These are phyloP conservation scores for Trematomus loennbergii DNA, from an alignment of 2,113 vertebrate genomes.

Conservation along the genomic window DNA sequence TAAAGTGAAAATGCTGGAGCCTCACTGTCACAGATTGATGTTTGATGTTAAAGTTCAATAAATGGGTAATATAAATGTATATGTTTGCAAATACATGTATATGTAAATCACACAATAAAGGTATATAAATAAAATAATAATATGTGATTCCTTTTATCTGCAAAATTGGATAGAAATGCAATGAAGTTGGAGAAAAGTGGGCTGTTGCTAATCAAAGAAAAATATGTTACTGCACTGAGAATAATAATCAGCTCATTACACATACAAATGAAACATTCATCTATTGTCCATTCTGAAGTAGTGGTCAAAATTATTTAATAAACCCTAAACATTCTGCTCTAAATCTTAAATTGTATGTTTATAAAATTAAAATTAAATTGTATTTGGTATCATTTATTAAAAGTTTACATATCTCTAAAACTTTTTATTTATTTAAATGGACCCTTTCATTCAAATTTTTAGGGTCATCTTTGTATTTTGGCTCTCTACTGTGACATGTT, in stretches of 20 bases:
- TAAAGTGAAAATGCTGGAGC: background rate
- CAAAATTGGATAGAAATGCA: too few species aligned
- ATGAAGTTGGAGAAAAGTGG: too few species aligned
- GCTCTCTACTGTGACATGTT: too few species aligned
- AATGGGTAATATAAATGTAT: background rate
- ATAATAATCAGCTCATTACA: background rate
- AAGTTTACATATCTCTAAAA: too few species aligned
- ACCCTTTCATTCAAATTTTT: too few species aligned
- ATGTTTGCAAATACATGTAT: background rate
- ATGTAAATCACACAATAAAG: background rate
- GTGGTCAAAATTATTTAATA: background rate
- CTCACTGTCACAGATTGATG: conserved; percentile 4
- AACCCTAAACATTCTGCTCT: background rate
- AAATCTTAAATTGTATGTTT: too few species aligned
- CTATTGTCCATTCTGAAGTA: background rate
- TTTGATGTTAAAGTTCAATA: background rate
- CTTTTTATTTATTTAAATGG: too few species aligned
- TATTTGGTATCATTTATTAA: too few species aligned
- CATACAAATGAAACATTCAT: background rate
- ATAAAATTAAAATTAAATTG: too few species aligned
- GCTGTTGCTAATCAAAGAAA: too few species aligned
- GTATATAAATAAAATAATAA: background rate
- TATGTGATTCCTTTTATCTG: background rate
- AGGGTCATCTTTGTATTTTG: too few species aligned
- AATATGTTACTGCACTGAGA: too few species aligned